Conservation (phyloP, 2,113 vertebrate genomes). For the Mus musculus region GRCm39 chr9:98219501-98220000, state of each 20-base stretch:
- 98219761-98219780: neutral
- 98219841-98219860: too few relatives aligned
- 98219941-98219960: neutral
- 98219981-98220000: neutral
- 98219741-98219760: neutral
- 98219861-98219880: neutral
- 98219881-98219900: neutral
- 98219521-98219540: too few relatives aligned
- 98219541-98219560: neutral
- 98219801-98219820: neutral
- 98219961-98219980: neutral
- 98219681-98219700: neutral
- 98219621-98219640: neutral
- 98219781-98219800: neutral
- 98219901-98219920: neutral
- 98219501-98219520: too few relatives aligned
- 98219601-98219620: neutral
- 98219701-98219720: neutral
- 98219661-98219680: neutral
- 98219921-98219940: neutral
- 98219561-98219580: neutral
- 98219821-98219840: neutral
- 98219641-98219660: neutral
- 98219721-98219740: neutral
- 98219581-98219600: neutral